Base-by-base conservation (phyloP, 35 echinoderm and acorn worm genomes). In the Diadema setosum region DNA sequence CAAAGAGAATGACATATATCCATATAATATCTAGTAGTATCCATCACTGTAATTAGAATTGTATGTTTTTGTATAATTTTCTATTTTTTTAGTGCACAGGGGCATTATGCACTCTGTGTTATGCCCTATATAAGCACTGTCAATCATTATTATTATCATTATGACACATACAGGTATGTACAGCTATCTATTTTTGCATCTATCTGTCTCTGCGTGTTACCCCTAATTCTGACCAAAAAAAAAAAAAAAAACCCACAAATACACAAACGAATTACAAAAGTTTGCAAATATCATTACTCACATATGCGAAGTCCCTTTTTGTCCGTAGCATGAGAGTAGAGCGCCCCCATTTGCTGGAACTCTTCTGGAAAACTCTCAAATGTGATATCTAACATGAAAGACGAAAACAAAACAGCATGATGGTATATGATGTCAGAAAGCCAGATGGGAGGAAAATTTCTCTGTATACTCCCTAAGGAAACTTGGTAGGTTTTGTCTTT, bases 241-340 rank as follows among this genome's bases (percentile, higher is more conserved):
- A 39, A 70, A 15, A 3, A 85, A 73, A 34, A 26, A 20, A 52
- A n/a, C 21, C 24, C 18, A 23, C 14, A 65, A 5, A 50, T 27
- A 45, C 3, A 46, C 27, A 26, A 5, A 26, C 34, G 25, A 23
- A 9, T 35, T 12, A 11, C 14, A 0, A 18, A 7, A 25, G 5
- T 7, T 46, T 70, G 25, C 2, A 5, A 57, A 0, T 25, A 24
- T 17, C 0, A 39, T 11, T 32, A 86, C 88, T 91, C 56, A 96
- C 94, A 88, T 80, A 96, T 96, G 50, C 86, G 55, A 58, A 86
- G 60, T 8, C 89, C 89, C 48, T 89, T 33, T 43, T 93, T 92
- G 84, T 92, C 90, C 56, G 27, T 88, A 20, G 81, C 87, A 83
- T 87, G 90, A n/a, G 74, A 48, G 36, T 93, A 96, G 5, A 93